Conservation (phyloP, 2,797 vertebrate genomes). For the Tragopan temminckii region DNA sequence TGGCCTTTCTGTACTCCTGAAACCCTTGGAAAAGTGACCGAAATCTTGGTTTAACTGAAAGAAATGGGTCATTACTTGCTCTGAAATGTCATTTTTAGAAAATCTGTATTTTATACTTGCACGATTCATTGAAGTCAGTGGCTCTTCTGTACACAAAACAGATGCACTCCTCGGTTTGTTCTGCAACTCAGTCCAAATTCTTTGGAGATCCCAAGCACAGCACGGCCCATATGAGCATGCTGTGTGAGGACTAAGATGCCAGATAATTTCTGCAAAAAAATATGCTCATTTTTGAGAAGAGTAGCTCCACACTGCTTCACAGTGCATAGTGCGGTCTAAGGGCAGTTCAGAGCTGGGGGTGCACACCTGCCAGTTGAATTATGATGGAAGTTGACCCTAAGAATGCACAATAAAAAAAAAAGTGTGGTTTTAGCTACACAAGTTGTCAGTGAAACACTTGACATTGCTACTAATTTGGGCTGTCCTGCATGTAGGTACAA, state of each 20-base stretch:
- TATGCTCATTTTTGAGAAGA: background rate
- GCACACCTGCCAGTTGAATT: rapidly evolving
- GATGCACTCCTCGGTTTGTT: background rate
- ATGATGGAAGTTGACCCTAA: background rate
- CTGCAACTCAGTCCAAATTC: background rate
- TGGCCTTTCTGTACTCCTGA: background rate
- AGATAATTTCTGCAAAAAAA: background rate
- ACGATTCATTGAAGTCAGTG: background rate
- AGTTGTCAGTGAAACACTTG: background rate
- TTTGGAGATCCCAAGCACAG: background rate
- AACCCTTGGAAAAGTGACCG: background rate
- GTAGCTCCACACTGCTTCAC: background rate
- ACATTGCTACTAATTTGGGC: background rate
- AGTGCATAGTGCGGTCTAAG: background rate
- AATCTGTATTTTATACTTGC: background rate
- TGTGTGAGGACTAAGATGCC: background rate
- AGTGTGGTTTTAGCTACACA: background rate
- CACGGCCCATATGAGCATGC: background rate
- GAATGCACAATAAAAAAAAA: background rate
- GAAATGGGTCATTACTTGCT: background rate
- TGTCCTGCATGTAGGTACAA: background rate
- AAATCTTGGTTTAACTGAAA: background rate
- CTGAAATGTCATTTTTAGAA: background rate
- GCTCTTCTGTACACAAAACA: background rate
- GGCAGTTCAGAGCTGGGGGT: background rate